Conservation (phyloP, 2,888 invertebrate species). For the Drosophila kanekoi region DNA sequence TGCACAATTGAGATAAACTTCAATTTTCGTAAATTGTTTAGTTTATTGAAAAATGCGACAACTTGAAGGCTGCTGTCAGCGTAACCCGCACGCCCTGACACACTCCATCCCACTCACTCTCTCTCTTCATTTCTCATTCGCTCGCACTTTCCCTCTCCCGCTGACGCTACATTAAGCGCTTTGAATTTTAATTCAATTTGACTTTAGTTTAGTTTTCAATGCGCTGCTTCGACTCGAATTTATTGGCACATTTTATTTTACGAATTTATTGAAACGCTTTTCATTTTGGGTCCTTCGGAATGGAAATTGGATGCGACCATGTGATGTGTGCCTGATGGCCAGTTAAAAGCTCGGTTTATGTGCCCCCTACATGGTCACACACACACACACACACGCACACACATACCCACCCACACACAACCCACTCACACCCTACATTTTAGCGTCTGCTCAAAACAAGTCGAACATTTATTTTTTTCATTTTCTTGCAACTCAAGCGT, state of each 20-base stretch:
- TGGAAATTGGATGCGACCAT: conserved; percentile 30
- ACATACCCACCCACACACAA: background rate
- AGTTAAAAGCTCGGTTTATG: conserved; percentile 58
- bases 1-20: conserved; percentile 83
- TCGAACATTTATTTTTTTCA: conserved; percentile 4
- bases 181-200: conserved; percentile 80
- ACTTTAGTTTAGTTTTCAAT: conserved; percentile 68
- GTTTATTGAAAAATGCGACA: conserved; percentile 81
- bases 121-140: background rate
- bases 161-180: conserved; percentile 62
- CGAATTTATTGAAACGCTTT: conserved; percentile 71
- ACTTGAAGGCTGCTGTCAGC: conserved; percentile 69
- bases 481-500: conserved; percentile 19
- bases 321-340: conserved; percentile 58
- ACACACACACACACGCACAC: background rate
- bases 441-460: conserved; percentile 15
- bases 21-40: conserved; percentile 82
- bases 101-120: conserved; percentile 1
- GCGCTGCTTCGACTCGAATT: conserved; percentile 57
- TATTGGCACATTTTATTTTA: conserved; percentile 78
- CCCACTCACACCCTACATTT: background rate
- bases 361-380: background rate
- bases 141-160: background rate
- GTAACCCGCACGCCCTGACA: background rate
- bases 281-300: conserved; percentile 51